phyloP scores from a whole-genome alignment of 2,888 invertebrate species.

The Cecidostiba fungosa region DNA sequence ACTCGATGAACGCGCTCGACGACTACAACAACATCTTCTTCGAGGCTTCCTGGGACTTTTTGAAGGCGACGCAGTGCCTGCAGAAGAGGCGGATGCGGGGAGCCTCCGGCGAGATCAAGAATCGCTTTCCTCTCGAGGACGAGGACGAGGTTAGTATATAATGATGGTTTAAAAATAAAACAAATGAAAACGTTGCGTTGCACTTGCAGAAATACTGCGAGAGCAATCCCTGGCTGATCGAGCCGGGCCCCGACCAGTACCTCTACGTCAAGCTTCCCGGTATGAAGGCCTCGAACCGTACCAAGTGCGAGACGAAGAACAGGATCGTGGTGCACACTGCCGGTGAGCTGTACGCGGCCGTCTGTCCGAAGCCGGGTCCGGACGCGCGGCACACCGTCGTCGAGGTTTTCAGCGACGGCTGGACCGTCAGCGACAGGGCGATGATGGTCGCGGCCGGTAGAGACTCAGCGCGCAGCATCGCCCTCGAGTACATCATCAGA shows the following conservation, averaged over 20 bases:
- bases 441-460: constrained; percentile 81
- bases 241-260: constrained; percentile 88
- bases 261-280: constrained; percentile 90
- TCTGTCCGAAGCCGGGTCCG: constrained; percentile 82
- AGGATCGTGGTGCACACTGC: constrained; percentile 90
- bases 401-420: constrained; percentile 93
- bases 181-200: too few species aligned
- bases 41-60: constrained; percentile 91
- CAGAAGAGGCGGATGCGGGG: constrained; percentile 87
- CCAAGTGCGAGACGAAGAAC: constrained; percentile 88
- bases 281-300: constrained; percentile 82
- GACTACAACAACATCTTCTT: constrained; percentile 93
- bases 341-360: constrained; percentile 83
- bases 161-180: too few species aligned
- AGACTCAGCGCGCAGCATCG: constrained; percentile 86
- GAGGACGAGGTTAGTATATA: constrained; percentile 84
- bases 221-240: constrained; percentile 90
- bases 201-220: constrained; percentile 92
- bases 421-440: constrained; percentile 82
- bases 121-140: constrained; percentile 81
- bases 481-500: constrained; percentile 90
- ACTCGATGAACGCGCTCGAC: constrained; percentile 91
- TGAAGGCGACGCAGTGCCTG: constrained; percentile 87
- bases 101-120: constrained; percentile 88
- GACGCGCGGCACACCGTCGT: constrained; percentile 85